These are phyloP conservation scores for Phymanthus crucifer DNA, from an alignment of 92 coral and sea anemone species.

Conservation along the genomic window DNA sequence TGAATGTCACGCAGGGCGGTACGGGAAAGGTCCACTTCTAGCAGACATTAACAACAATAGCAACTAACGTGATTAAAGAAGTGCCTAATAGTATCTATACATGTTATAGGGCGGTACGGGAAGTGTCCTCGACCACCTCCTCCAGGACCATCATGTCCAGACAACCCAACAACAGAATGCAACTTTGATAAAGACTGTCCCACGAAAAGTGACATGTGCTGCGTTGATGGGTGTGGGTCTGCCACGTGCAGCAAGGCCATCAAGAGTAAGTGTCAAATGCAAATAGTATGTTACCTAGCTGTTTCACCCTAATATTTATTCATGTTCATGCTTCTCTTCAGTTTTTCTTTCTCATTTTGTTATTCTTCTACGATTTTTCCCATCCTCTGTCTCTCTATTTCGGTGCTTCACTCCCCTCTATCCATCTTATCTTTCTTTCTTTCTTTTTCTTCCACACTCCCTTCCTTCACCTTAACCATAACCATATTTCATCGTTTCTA, in stretches of 20 bases:
- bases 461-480: not conserved
- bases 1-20: too few species aligned
- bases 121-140: slow-evolving; percentile 39
- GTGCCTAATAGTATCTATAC: not conserved
- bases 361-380: too few species aligned
- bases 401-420: not conserved
- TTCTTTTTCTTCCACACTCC: not conserved
- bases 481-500: not conserved
- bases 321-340: not conserved
- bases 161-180: slow-evolving; percentile 49
- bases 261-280: slow-evolving; percentile 53
- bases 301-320: not conserved
- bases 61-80: too few species aligned
- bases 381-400: not conserved
- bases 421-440: not conserved
- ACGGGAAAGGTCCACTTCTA: too few species aligned
- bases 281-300: not conserved
- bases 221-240: slow-evolving; percentile 57
- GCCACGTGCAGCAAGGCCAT: slow-evolving; percentile 53
- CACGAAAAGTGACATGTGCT: slow-evolving; percentile 54
- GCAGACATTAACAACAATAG: too few species aligned
- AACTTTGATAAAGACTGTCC: slow-evolving; percentile 66
- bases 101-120: slow-evolving; percentile 33
- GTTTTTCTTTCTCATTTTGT: not conserved
- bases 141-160: slow-evolving; percentile 38